Percentiles rank a stretch among this genome's conserved stretches.
These are phyloP conservation scores for Threskiornis aethiopicus DNA, from an alignment of 2,797 vertebrate species.

Conservation along the genomic window DNA sequence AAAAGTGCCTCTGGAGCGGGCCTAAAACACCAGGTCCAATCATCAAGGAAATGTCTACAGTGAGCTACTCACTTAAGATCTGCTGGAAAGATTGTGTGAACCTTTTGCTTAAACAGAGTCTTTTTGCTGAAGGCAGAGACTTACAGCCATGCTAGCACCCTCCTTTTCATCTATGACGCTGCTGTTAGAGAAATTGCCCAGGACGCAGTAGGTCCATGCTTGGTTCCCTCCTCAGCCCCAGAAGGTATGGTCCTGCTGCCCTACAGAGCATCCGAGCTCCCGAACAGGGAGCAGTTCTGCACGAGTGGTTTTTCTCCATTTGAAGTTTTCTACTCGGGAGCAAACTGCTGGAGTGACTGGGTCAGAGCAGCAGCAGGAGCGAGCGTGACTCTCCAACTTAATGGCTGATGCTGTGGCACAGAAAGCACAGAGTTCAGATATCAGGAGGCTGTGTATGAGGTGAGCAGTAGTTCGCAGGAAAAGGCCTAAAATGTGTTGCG, in stretches of 20 bases:
- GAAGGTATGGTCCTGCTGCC: neutral
- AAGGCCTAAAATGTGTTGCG: neutral
- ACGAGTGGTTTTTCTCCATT: rapidly evolving
- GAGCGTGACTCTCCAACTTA: rapidly evolving
- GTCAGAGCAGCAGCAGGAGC: neutral
- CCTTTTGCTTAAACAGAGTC: neutral
- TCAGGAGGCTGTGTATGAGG: rapidly evolving
- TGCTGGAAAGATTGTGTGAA: neutral
- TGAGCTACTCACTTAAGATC: neutral
- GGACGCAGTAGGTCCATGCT: neutral
- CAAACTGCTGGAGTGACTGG: neutral
- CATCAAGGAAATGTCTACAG: neutral
- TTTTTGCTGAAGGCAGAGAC: neutral
- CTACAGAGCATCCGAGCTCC: neutral
- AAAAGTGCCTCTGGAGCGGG: neutral
- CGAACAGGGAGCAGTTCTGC: neutral
- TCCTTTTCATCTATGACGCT: neutral
- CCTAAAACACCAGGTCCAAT: neutral
- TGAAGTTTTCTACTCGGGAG: neutral
- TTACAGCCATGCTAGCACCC: neutral
- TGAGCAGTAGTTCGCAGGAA: neutral
- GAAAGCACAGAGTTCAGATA: neutral
- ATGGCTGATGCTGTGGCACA: neutral
- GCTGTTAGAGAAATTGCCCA: neutral
- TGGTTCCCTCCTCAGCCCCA: neutral